Base-by-base conservation (phyloP, 1,140 invertebrate genomes). In the Aphaenogaster floridana region DNA sequence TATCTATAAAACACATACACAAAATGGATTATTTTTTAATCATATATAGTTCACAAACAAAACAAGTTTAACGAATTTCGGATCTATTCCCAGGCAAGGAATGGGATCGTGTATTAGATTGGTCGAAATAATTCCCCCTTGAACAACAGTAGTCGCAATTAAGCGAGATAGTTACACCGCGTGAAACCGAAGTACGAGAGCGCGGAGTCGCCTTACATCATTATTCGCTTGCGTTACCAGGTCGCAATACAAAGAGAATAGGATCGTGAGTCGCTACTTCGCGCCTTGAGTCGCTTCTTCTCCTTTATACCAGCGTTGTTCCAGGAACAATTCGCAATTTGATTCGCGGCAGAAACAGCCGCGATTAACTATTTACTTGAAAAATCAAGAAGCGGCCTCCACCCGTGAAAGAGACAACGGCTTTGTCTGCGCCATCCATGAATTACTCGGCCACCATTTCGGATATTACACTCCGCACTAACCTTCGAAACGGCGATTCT, bases 211-310 rank as follows among this genome's bases (percentile, higher is more conserved):
- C 88, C 87, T 95, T 95, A 93, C 94, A 68, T 64, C 91, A 95
- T 95, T 95, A 94, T 94, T 93, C 94, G 86, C 94, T 95, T 93
- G 81, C 89, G 81, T 95, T 95, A 95, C 94, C 92, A 86, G 93
- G 92, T 80, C 48, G 66, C 13, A 87, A 45, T 87, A 90, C 50
- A 86, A 91, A 93, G 91, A 87, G 77, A 36, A 59, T 45, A 48
- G 15, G 28, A 28, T 1, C 45, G 50, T 36, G 50, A 57, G 7
- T n/a, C 71, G 59, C 7, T 8, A 28, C n/a, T 36, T 15, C 77
- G 39, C 45, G 34, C n/a, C 74, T 79, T 71, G 2, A 54, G 11
- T 74, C 54, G 54, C 69, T 42, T 66, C n/a, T 39, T 57, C 52
- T 50, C n/a, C 36, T 69, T 50, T 39, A 13, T 13, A 48, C 6